These are phyloP conservation scores for Hemitrygon akajei DNA, from an alignment of 2,797 vertebrate species.

Conservation along the genomic window DNA sequence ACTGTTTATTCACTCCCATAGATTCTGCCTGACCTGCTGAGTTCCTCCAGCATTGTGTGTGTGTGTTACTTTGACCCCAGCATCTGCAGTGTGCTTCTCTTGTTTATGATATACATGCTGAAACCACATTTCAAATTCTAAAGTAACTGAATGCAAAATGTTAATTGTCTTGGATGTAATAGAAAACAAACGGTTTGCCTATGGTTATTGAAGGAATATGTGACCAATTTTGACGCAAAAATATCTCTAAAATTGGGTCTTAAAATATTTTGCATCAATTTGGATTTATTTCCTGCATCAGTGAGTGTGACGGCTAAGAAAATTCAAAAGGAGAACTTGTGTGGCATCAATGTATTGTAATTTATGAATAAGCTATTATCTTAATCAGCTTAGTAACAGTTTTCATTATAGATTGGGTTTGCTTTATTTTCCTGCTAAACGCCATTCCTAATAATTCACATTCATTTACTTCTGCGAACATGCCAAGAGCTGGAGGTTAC, in stretches of 20 bases:
- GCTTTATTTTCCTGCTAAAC: background rate
- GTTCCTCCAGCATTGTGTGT: too few relatives aligned
- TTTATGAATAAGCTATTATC: conserved; percentile 14
- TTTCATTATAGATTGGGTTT: background rate
- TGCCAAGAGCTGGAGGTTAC: background rate
- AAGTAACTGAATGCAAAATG: background rate
- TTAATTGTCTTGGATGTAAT: background rate
- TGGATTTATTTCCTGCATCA: conserved; percentile 18
- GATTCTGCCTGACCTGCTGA: too few relatives aligned
- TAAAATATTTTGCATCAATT: background rate
- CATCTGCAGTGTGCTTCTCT: too few relatives aligned
- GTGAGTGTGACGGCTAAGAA: background rate
- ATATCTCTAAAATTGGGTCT: background rate
- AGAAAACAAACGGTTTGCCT: background rate
- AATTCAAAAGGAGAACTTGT: background rate
- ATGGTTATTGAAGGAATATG: background rate
- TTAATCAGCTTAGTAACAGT: conserved; percentile 32
- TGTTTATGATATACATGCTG: background rate
- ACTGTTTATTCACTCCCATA: too few relatives aligned
- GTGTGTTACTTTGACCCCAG: too few relatives aligned
- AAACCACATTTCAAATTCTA: background rate
- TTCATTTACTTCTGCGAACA: background rate
- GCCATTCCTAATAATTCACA: background rate
- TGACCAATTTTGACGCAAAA: background rate
- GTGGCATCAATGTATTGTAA: background rate